Conservation (phyloP, 37 sponge, comb jelly and placozoan genomes). For the Aphrocallistes beatrix region DNA sequence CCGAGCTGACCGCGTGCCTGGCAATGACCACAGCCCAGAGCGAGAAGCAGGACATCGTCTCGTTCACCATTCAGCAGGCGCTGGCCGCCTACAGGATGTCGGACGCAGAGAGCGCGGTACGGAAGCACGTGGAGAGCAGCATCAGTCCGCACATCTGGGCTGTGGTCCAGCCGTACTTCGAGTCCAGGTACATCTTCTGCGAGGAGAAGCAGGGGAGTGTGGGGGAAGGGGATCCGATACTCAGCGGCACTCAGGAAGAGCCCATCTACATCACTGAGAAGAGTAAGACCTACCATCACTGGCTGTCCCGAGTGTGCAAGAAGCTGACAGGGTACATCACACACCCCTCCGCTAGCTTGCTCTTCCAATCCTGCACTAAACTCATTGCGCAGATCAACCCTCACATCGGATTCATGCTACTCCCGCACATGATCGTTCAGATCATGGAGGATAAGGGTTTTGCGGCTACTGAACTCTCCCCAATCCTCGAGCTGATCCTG, state of each 20-base stretch:
- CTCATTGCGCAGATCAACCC: conserved; percentile 10
- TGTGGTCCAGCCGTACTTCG: not conserved
- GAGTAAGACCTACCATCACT: not conserved
- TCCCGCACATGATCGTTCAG: not conserved
- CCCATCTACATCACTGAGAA: not conserved
- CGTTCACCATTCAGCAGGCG: not conserved
- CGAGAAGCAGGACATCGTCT: not conserved
- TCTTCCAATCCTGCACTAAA: not conserved
- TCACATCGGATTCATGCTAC: not conserved
- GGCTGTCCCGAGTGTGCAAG: not conserved
- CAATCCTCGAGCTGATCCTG: not conserved
- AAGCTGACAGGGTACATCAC: not conserved
- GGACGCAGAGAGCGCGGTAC: not conserved
- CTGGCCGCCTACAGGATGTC: conserved; percentile 7
- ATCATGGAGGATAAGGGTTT: not conserved
- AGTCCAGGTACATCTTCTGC: not conserved
- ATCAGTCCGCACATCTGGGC: not conserved
- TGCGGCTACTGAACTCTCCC: not conserved
- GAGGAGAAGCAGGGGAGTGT: not conserved
- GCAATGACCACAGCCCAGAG: not conserved
- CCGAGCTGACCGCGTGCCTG: not conserved
- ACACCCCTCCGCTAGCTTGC: not conserved
- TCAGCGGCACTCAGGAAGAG: not conserved
- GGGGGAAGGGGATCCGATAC: not conserved
- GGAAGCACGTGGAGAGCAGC: not conserved